Conservation (phyloP, 2,113 vertebrate genomes). For the Delphinapterus leucas region DNA sequence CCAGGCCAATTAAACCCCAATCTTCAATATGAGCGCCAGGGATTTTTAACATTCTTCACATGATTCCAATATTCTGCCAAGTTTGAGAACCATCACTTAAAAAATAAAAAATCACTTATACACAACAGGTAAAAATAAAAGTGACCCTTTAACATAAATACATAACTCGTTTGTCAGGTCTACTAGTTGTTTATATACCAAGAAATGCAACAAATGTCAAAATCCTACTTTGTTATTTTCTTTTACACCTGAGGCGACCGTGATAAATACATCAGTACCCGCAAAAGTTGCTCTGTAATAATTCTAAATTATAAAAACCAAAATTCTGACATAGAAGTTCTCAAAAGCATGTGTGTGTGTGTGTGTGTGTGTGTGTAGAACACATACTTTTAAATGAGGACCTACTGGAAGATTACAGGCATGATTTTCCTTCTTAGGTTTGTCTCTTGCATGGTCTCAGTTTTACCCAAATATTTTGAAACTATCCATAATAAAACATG, state of each 20-base stretch:
- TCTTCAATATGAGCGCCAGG: accelerated
- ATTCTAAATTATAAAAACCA: neutral
- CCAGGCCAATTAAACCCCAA: neutral
- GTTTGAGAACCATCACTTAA: neutral
- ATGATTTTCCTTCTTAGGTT: neutral
- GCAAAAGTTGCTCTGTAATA: neutral
- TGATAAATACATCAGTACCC: accelerated
- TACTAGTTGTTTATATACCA: neutral
- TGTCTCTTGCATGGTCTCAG: neutral
- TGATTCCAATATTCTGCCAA: neutral
- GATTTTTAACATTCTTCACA: neutral
- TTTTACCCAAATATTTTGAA: accelerated
- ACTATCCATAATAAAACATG: neutral
- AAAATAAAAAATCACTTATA: neutral
- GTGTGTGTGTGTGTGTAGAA: neutral
- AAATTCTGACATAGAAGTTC: neutral
- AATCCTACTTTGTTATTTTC: neutral
- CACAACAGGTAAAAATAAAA: neutral
- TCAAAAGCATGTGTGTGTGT: neutral
- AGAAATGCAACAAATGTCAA: neutral
- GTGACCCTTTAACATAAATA: neutral
- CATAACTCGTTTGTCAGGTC: neutral
- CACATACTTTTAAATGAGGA: neutral
- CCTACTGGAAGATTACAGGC: accelerated
- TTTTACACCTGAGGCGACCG: neutral